Conservation (phyloP, 2,113 vertebrate genomes). For the Centropus unirufus region DNA sequence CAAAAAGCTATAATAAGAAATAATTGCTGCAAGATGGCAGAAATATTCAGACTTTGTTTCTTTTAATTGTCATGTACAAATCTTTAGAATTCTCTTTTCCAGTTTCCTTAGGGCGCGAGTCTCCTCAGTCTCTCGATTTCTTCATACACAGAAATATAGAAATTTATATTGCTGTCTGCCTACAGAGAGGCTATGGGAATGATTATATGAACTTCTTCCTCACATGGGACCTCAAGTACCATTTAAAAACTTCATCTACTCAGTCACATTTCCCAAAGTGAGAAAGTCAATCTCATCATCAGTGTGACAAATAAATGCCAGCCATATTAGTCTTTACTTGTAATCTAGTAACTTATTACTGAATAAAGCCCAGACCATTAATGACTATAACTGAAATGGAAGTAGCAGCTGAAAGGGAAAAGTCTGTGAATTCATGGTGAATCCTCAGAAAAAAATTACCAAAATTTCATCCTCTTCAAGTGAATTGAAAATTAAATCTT, state of each 20-base stretch:
- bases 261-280: background rate
- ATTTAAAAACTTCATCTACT: background rate
- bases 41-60: background rate
- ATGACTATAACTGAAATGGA: background rate
- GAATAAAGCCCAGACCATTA: background rate
- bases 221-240: background rate
- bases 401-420: background rate
- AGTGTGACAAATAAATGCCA: background rate
- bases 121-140: background rate
- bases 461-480: background rate
- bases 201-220: background rate
- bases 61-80: background rate
- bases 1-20: background rate
- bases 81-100: background rate
- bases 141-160: background rate
- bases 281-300: background rate
- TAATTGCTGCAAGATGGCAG: background rate
- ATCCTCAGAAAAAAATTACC: background rate
- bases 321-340: background rate
- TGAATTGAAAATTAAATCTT: background rate
- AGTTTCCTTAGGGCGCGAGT: background rate
- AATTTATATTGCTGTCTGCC: background rate
- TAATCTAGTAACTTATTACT: background rate
- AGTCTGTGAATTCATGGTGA: background rate
- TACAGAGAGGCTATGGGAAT: background rate